A percentile compares a stretch with the other conserved stretches of the same genome.
phyloP scores from a whole-genome alignment of 1,140 invertebrate species.

The Scaptomyza montana region DNA sequence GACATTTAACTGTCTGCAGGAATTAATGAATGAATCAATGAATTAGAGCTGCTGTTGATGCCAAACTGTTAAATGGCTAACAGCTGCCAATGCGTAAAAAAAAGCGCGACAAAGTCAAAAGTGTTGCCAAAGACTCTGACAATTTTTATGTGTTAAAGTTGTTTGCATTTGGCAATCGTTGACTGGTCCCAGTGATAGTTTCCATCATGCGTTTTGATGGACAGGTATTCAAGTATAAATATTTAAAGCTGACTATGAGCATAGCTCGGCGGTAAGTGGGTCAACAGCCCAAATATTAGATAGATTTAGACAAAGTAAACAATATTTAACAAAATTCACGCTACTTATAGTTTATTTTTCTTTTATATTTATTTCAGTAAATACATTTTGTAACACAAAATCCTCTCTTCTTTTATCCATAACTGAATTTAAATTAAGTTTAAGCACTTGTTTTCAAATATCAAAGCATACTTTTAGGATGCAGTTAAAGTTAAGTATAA shows the following conservation, averaged over 20 bases:
- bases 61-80: slow-evolving; percentile 12
- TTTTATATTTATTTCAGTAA: too few relatives aligned
- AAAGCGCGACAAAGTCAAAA: slow-evolving; percentile 31
- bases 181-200: slow-evolving; percentile 42
- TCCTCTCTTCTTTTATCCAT: too few relatives aligned
- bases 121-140: slow-evolving; percentile 31
- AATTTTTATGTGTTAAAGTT: slow-evolving; percentile 10
- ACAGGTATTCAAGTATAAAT: slow-evolving; percentile 15
- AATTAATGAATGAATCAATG: slow-evolving; percentile 67
- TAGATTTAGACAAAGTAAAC: too few relatives aligned
- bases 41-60: slow-evolving; percentile 23
- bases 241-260: background rate
- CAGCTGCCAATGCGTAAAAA: slow-evolving; percentile 2
- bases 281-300: background rate
- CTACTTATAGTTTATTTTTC: too few relatives aligned
- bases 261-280: slow-evolving; percentile 7
- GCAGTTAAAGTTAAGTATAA: background rate
- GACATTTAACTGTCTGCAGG: slow-evolving; percentile 35
- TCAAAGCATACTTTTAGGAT: background rate
- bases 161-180: slow-evolving; percentile 61
- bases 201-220: slow-evolving; percentile 40
- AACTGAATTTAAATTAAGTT: too few relatives aligned
- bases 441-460: background rate
- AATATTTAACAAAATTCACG: too few relatives aligned
- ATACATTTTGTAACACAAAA: too few relatives aligned